Conservation (phyloP, 1,140 invertebrate species). For the Drosophila hydei region DNA sequence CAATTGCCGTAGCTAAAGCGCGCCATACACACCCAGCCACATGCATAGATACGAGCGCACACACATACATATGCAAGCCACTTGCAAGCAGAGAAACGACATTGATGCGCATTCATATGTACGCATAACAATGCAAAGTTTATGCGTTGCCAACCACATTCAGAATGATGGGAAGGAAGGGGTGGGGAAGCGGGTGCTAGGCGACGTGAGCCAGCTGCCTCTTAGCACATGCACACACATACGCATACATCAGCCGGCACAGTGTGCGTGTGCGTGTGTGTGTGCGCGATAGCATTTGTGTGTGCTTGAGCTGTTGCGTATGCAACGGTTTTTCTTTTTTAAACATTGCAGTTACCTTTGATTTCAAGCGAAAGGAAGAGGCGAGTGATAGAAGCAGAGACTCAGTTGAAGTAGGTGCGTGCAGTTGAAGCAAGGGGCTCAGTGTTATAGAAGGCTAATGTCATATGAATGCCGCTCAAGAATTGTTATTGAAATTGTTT, state of each 20-base stretch:
- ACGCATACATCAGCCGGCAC: constrained; percentile 38
- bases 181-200: neutral
- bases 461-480: constrained; percentile 62
- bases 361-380: constrained; percentile 45
- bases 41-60: constrained; percentile 15
- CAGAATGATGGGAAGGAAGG: no score
- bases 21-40: constrained; percentile 1
- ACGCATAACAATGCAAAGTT: constrained; percentile 81
- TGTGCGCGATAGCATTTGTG: constrained; percentile 12
- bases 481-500: constrained; percentile 82
- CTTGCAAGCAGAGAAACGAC: constrained; percentile 24
- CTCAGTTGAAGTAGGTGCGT: no score
- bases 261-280: constrained; percentile 6
- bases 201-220: constrained; percentile 35
- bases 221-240: constrained; percentile 11
- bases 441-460: constrained; percentile 19
- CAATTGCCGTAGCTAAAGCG: constrained; percentile 57
- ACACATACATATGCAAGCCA: constrained; percentile 7
- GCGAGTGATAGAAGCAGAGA: neutral
- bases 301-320: constrained; percentile 59
- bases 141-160: constrained; percentile 51
- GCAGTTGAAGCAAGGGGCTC: neutral
- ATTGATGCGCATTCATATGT: constrained; percentile 57
- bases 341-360: constrained; percentile 76
- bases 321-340: constrained; percentile 56